Base-by-base conservation (phyloP, 2,888 invertebrate species). In the Eumerus sabulonum region DNA sequence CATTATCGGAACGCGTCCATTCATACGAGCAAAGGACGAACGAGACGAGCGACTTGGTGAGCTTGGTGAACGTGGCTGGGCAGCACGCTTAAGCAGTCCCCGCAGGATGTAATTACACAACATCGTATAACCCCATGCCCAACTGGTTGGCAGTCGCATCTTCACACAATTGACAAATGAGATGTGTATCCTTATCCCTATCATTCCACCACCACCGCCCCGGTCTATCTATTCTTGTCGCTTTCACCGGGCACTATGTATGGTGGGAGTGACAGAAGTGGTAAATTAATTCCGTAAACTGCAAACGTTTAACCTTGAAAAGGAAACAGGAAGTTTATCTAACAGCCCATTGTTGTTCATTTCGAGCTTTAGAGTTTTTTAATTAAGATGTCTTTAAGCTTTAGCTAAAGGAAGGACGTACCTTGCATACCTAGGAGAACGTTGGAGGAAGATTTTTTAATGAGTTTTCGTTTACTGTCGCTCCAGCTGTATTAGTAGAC, bases 301-400 rank as follows among this genome's bases (percentile, higher is more conserved):
- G 62, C 67, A 72, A 35, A 48, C 66, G 47, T 62, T 73, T 77
- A 72, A 77, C 77, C 72, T 72, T 77, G 67, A 59, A 44, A 9
- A 38, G 40, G 50, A 40, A 19, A 19, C 12, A 16, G 64, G 76
- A 77, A 77, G 72, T 77, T 77, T 77, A 72, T 77, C 72, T 73
- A 72, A 72, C 77, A 63, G 71, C 51, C 62, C 18, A 67, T 77
- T 77, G 77, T 77, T 77, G 77, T 73, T 77, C 73, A 67, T 63
- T 77, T 77, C 53, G 67, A 59, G 27, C 51, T 76, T 57, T 27
- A 13, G 62, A 19, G 42, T 38, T 57, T 77, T 77, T 73, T 73
- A 77, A 77, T 77, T 73, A 77, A 63, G 67, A 62, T 67, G 67
- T 77, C 67, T 59, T 64, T 42, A 53, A 45, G 9, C 19, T n/a